Evolutionary conservation across 2,113 vertebrate species (phyloP), one percentile per base, ranked within the genome.

Genomic region (Catharus bicknelli): DNA sequence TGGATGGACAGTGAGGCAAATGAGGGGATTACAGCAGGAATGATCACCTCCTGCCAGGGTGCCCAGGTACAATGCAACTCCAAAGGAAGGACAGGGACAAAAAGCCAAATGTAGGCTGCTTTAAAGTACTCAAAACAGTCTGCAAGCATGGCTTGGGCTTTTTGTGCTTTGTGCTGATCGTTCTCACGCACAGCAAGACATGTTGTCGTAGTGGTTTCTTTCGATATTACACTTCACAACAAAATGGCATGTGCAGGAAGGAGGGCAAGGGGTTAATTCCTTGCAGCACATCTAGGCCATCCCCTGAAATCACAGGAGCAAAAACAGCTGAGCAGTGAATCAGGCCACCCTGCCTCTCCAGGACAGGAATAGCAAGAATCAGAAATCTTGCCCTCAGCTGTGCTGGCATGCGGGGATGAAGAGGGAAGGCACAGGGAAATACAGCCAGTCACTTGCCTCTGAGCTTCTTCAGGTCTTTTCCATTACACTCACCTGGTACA

Each of bases 241-340:
- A 63, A 36, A 90, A 62, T 5, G 11, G 20, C 2, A 13, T 68
- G 48, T 27, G 50, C 14, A 1, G 50, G 58, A 76, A 61, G 70
- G 54, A 76, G 54, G 58, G 27, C 0, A 0, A 81, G 58, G 87
- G 78, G 81, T 90, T 95, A 93, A 95, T 70, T 86, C 69, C 48
- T 70, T 66, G 69, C 76, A 61, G 86, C 61, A 43, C 89, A 88
- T 95, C 84, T 86, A 89, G 91, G 86, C 86, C 66, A 66, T 87
- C 84, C 73, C 73, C 69, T 88, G 77, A 95, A 95, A 92, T 88
- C 69, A 63, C 40, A 78, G 86, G 69, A 82, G 86, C 84, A 89
- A 92, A 90, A 78, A 26, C 84, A 92, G 89, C 64, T 80, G 59
- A 92, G 43, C 4, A 0, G 69, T 90, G 91, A 88, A 74, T 86